These are phyloP conservation scores for Acromyrmex charruanus DNA, from an alignment of 1,140 invertebrate species.

Conservation along the genomic window DNA sequence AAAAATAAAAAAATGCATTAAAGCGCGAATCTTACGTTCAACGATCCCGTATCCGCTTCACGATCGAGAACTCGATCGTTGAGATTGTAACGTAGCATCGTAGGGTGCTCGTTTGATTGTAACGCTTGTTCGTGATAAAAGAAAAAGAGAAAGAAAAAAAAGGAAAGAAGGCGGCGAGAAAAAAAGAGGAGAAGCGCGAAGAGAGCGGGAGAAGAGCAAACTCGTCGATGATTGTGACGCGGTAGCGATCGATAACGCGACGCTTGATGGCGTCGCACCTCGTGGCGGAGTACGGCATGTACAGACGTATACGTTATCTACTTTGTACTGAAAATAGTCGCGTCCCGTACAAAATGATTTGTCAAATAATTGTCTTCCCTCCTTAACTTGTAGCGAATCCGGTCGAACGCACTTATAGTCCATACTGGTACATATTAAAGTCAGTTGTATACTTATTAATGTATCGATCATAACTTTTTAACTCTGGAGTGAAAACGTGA, in stretches of 20 bases:
- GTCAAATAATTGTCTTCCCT: conserved; percentile 35
- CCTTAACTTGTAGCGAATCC: not conserved
- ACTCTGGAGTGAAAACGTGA: no score
- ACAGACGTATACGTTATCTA: conserved; percentile 49
- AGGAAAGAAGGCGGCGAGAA: not conserved
- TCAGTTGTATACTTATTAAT: no score
- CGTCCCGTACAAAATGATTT: conserved; percentile 47
- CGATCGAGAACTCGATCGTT: conserved; percentile 19
- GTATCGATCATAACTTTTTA: no score
- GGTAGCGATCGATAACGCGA: conserved; percentile 20
- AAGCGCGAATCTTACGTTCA: conserved; percentile 14
- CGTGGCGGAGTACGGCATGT: not conserved
- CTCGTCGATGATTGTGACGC: conserved; percentile 35
- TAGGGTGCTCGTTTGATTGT: conserved; percentile 6
- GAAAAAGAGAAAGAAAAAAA: no score
- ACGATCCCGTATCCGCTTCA: conserved; percentile 22
- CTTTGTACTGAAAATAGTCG: conserved; percentile 10
- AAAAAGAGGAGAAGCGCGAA: not conserved
- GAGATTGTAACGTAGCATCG: conserved; percentile 37
- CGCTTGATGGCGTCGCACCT: not conserved
- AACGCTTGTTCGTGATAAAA: conserved; percentile 2
- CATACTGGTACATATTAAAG: no score
- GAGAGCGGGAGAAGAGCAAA: not conserved
- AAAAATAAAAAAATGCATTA: conserved; percentile 1
- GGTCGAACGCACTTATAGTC: not conserved